Evolutionary conservation across 2,888 invertebrate species (phyloP).

Genomic region (Pyrrhia umbra): DNA sequence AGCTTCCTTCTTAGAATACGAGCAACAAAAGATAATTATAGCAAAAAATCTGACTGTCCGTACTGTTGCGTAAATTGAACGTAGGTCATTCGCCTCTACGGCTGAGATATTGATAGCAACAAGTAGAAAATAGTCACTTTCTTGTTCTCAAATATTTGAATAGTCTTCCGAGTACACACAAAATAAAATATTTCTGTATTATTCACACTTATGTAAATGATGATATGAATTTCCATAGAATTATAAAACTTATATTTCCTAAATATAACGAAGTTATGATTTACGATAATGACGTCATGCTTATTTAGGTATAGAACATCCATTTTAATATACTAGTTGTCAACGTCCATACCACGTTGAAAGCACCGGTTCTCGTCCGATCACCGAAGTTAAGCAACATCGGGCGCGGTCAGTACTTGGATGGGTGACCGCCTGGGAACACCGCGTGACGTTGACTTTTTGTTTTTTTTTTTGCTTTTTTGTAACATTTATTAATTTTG

Average conservation of each 20-base stretch:
- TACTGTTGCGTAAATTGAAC: slow-evolving; percentile 3
- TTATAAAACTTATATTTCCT: no score
- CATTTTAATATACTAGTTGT: not conserved
- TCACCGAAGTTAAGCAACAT: slow-evolving; percentile 86
- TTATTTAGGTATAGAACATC: not conserved
- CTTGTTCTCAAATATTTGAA: not conserved
- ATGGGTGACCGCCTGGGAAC: slow-evolving; percentile 82
- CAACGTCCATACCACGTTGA: slow-evolving; percentile 80
- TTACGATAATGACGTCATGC: not conserved
- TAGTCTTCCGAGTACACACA: no score
- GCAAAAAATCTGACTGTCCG: slow-evolving; percentile 19
- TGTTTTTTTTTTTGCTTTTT: not conserved
- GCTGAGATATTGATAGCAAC: not conserved
- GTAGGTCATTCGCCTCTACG: slow-evolving; percentile 1
- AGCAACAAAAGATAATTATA: slow-evolving; percentile 36
- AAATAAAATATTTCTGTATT: no score
- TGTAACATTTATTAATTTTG: no score
- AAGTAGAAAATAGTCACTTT: not conserved
- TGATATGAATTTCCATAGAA: no score
- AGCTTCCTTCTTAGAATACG: slow-evolving; percentile 7
- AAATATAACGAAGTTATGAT: no score
- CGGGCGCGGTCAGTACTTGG: slow-evolving; percentile 85
- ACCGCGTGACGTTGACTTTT: slow-evolving; percentile 73
- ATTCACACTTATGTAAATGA: no score
- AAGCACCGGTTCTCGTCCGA: slow-evolving; percentile 85